Evolutionary conservation across 1,140 invertebrate genomes (phyloP).

Genomic region (Trachymyrmex cornetzi): DNA sequence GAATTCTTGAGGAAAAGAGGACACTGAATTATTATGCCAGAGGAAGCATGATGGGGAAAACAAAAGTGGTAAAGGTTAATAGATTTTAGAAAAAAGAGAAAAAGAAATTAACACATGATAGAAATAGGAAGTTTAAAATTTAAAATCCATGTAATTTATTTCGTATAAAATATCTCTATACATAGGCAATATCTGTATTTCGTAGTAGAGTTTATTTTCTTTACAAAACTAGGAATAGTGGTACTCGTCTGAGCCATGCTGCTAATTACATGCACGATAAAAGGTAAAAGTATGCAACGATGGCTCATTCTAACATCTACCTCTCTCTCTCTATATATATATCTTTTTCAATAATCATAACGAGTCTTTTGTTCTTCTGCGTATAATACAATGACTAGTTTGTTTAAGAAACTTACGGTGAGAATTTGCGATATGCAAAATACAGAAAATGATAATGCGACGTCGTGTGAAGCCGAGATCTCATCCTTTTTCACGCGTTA

Average conservation of each 20-base stretch:
- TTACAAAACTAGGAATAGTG: slow-evolving; percentile 81
- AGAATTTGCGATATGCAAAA: slow-evolving; percentile 64
- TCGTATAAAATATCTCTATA: slow-evolving; percentile 86
- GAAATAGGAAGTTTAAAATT: slow-evolving; percentile 52
- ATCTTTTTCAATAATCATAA: slow-evolving; percentile 59
- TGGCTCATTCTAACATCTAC: slow-evolving; percentile 45
- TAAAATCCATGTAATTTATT: slow-evolving; percentile 82
- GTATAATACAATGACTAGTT: slow-evolving; percentile 83
- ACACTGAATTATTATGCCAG: background rate
- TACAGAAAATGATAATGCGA: slow-evolving; percentile 71
- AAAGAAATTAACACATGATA: background rate
- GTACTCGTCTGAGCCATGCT: slow-evolving; percentile 77
- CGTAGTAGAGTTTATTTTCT: slow-evolving; percentile 80
- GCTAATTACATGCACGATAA: slow-evolving; percentile 64
- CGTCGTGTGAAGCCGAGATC: slow-evolving; percentile 17
- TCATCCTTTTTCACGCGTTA: slow-evolving; percentile 8
- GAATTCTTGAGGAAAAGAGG: background rate
- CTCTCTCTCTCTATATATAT: slow-evolving; percentile 15
- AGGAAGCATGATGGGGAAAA: background rate
- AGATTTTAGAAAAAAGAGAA: background rate
- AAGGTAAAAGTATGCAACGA: slow-evolving; percentile 32
- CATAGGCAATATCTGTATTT: slow-evolving; percentile 80
- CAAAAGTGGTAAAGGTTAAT: background rate
- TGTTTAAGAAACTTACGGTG: slow-evolving; percentile 81
- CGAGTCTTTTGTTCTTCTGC: slow-evolving; percentile 65